Percentiles rank a stretch among this genome's conserved stretches.
These are phyloP conservation scores for Hyposoter dolosus DNA, from an alignment of 2,888 invertebrate species.

Conservation along the genomic window DNA sequence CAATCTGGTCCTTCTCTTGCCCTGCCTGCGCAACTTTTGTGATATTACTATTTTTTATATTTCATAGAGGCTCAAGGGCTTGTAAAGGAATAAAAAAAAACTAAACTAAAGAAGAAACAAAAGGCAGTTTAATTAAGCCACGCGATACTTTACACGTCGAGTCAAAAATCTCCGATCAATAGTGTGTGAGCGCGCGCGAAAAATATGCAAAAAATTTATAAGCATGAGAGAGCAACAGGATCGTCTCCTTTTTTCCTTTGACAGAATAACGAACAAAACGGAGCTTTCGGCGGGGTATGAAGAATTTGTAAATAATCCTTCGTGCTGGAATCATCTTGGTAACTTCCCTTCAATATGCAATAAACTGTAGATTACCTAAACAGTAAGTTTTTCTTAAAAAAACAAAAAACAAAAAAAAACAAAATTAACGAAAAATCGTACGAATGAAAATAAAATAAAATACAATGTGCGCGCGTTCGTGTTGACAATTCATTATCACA, in stretches of 20 bases:
- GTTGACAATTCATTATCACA: slow-evolving; percentile 66
- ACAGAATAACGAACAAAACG: slow-evolving; percentile 12
- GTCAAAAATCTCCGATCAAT: slow-evolving; percentile 52
- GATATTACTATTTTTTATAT: slow-evolving; percentile 83
- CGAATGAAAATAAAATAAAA: slow-evolving; percentile 24
- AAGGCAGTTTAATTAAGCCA: slow-evolving; percentile 71
- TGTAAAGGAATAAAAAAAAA: slow-evolving; percentile 51
- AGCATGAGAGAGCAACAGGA: slow-evolving; percentile 23
- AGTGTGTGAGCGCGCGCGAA: slow-evolving; percentile 66
- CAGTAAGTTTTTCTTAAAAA: slow-evolving; percentile 57
- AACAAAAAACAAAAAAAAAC: slow-evolving; percentile 41
- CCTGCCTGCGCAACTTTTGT: slow-evolving; percentile 83
- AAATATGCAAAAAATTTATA: slow-evolving; percentile 19
- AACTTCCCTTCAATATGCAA: slow-evolving; percentile 68
- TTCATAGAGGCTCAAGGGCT: slow-evolving; percentile 78
- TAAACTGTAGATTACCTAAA: slow-evolving; percentile 55
- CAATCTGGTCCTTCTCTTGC: slow-evolving; percentile 80
- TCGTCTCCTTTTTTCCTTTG: slow-evolving; percentile 43
- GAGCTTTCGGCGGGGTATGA: slow-evolving; percentile 51
- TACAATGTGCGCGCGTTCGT: slow-evolving; percentile 54
- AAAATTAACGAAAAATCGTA: slow-evolving; percentile 10
- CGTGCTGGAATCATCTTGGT: slow-evolving; percentile 55
- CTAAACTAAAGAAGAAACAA: slow-evolving; percentile 20
- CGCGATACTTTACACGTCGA: slow-evolving; percentile 70
- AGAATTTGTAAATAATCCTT: slow-evolving; percentile 68